These are phyloP conservation scores for Mycalesis mineus DNA, from an alignment of 2,888 invertebrate species.

Conservation along the genomic window DNA sequence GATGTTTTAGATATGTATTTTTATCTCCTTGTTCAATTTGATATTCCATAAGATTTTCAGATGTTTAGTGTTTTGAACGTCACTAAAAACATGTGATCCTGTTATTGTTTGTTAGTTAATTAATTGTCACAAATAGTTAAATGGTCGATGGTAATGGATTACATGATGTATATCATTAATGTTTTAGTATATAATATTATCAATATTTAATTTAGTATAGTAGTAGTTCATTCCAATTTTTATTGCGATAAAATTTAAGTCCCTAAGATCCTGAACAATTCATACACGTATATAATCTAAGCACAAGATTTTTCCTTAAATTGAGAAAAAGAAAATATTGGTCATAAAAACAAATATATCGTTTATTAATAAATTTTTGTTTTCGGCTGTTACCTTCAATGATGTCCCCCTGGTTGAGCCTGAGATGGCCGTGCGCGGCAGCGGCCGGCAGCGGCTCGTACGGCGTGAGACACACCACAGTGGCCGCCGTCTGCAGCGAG, in stretches of 20 bases:
- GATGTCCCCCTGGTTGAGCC: slow-evolving; percentile 92
- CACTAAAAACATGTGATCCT: neutral
- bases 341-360: neutral
- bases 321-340: neutral
- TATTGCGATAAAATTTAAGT: too few relatives aligned
- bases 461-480: slow-evolving; percentile 90
- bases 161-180: neutral
- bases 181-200: neutral
- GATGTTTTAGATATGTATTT: too few relatives aligned
- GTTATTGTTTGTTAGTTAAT: neutral
- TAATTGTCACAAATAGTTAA: neutral
- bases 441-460: slow-evolving; percentile 78
- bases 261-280: too few relatives aligned
- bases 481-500: slow-evolving; percentile 85
- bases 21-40: too few relatives aligned
- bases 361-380: too few relatives aligned
- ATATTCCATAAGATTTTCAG: too few relatives aligned
- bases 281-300: too few relatives aligned
- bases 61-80: neutral
- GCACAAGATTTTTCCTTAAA: too few relatives aligned
- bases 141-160: neutral
- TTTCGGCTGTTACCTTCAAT: slow-evolving; percentile 91
- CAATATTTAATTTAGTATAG: too few relatives aligned
- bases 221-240: too few relatives aligned
- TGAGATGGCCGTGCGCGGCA: slow-evolving; percentile 86